A percentile compares a stretch with the other conserved stretches of the same genome.
Conservation (phyloP, 92 coral and sea anemone species). For the Zoanthus gigantus region DNA sequence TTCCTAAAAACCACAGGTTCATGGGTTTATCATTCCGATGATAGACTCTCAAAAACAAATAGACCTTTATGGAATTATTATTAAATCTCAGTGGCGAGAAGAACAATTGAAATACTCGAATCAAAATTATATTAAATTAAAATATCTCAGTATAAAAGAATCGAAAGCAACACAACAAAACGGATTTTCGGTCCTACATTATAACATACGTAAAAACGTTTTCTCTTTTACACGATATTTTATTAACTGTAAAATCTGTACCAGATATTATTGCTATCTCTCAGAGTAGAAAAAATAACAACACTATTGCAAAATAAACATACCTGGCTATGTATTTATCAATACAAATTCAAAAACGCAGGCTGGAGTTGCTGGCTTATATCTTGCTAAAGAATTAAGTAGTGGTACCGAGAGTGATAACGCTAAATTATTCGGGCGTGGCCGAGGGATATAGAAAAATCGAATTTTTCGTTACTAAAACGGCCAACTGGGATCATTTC, state of each 20-base stretch:
- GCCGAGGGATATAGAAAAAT: too few species aligned
- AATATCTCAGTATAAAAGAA: constrained; percentile 53
- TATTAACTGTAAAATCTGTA: constrained; percentile 38
- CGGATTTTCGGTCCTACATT: constrained; percentile 47
- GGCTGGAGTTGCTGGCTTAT: constrained; percentile 68
- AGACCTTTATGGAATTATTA: constrained; percentile 36
- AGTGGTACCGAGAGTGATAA: too few species aligned
- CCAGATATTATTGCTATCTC: constrained; percentile 63
- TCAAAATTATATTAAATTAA: constrained; percentile 51
- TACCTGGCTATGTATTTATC: constrained; percentile 60
- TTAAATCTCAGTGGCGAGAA: constrained; percentile 33
- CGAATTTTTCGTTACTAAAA: too few species aligned
- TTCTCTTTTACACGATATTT: constrained; percentile 38
- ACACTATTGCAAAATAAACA: constrained; percentile 48
- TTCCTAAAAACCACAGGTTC: constrained; percentile 25
- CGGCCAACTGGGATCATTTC: too few species aligned
- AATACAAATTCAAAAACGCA: constrained; percentile 23
- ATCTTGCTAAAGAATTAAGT: constrained; percentile 48
- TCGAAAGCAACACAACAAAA: constrained; percentile 32
- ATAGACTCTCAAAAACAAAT: constrained; percentile 23
- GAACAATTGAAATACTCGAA: constrained; percentile 21
- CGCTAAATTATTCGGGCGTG: too few species aligned
- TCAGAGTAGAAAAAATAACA: constrained; percentile 50
- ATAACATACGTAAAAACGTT: constrained; percentile 46
- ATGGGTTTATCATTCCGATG: constrained; percentile 39